phyloP scores from a whole-genome alignment of 2,888 invertebrate species.

The Mythimna albipuncta region DNA sequence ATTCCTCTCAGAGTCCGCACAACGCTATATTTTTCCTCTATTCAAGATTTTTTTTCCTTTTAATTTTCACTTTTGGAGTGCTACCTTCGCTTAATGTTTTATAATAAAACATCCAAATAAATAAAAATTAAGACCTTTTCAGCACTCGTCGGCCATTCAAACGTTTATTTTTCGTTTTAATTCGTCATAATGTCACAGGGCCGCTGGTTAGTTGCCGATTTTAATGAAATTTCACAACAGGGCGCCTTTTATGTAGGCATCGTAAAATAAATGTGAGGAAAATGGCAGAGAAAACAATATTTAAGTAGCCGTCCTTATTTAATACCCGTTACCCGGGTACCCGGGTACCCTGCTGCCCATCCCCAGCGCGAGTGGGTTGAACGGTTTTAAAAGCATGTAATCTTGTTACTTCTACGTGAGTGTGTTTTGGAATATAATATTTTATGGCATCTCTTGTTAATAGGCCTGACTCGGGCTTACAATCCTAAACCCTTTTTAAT shows the following conservation, averaged over 20 bases:
- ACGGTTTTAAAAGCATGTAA: slow-evolving; percentile 44
- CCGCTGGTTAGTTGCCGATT: slow-evolving; percentile 40
- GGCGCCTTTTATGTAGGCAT: slow-evolving; percentile 54
- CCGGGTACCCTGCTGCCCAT: neutral
- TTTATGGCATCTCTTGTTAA: slow-evolving; percentile 25
- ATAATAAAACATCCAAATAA: slow-evolving; percentile 32
- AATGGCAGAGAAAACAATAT: slow-evolving; percentile 57
- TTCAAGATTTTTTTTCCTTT: slow-evolving; percentile 24
- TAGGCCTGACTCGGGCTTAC: slow-evolving; percentile 10
- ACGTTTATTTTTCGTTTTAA: slow-evolving; percentile 37
- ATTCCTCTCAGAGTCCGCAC: slow-evolving; percentile 20
- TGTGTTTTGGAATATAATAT: slow-evolving; percentile 28
- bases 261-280: slow-evolving; percentile 59
- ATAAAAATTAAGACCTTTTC: slow-evolving; percentile 26
- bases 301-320: slow-evolving; percentile 42
- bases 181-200: slow-evolving; percentile 33
- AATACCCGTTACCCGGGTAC: slow-evolving; percentile 16
- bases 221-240: slow-evolving; percentile 62
- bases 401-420: slow-evolving; percentile 23
- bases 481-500: slow-evolving; percentile 25
- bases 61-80: slow-evolving; percentile 36
- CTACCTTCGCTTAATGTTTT: slow-evolving; percentile 5
- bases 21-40: slow-evolving; percentile 28
- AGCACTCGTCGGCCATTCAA: neutral
- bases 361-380: slow-evolving; percentile 25